Base-by-base conservation (phyloP, 2,888 invertebrate genomes). In the Anarsia innoxiella region DNA sequence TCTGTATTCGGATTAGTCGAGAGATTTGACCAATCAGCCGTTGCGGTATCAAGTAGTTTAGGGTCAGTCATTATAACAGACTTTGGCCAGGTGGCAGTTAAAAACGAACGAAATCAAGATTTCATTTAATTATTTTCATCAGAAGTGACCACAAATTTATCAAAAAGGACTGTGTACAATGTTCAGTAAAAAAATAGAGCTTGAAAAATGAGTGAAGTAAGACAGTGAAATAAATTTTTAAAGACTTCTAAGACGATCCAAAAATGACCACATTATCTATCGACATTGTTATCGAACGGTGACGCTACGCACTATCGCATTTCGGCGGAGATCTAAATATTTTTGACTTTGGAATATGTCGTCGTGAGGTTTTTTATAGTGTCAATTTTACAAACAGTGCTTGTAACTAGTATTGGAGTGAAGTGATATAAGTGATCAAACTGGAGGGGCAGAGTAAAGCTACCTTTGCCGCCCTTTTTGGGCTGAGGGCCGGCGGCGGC, bases 381-480 rank as follows among this genome's bases (percentile, higher is more conserved):
- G 56, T 44, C 15, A 25, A 48, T 39, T 34, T 36, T 38, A 14
- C 40, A 45, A 46, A 50, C 45, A 44, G 36, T 39, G 36, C 26
- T 29, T 57, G 40, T 47, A 54, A 44, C 41, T 47, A 30, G 29
- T 32, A 40, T 43, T 43, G 40, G 36, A 62, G 68, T 69, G 66
- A 31, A 59, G 70, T 70, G 60, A 50, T 38, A n/a, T n/a, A 47
- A 62, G 59, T 70, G 63, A 42, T 53, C 72, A 90, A 88, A 82
- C 89, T 90, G 90, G 89, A 88, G 87, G 79, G 82, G 42, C 87
- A 88, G 69, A 82, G 86, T 67, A 88, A 89, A 74, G 88, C 90
- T 59, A 88, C 88, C 60, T 86, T 88, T 66, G 90, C 90, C 79
- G 88, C 88, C 86, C 87, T 88, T 58, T 84, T 86, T 47, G 85